Base-by-base conservation (phyloP, 2,113 vertebrate species). In the Arizona elegans region DNA sequence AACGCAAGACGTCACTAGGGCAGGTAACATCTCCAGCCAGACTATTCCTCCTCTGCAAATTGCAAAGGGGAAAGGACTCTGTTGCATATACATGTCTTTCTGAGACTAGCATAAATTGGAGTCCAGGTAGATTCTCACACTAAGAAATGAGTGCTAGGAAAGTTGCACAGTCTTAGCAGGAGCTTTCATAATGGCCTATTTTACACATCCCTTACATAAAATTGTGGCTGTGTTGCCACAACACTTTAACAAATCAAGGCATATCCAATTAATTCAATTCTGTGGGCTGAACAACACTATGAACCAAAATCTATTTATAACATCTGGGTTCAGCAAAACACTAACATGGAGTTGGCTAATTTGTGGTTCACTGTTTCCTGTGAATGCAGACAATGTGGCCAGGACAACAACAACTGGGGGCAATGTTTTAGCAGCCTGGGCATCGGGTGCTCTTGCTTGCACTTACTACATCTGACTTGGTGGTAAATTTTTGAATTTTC, bases 401-500 rank as follows among this genome's bases (percentile, higher is more conserved):
- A 56, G 55, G 54, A 47, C 13, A 93, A 6, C 86, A 92, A 58
- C 9, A 24, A 5, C 23, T 23, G 65, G 53, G 9, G 8, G 15
- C 43, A 52, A 88, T 21, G 10, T 12, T 12, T 1, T 26, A 13
- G 43, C 43, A 47, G 43, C 43, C 43, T 47, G 43, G 43, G 2
- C 85, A 47, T 75, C 21, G 26, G 5, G 7, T 65, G 33, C 5
- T 17, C 53, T 29, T 54, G 23, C 43, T 21, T 33, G 3, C 88
- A 91, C 98, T 96, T 94, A 99, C 99, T 98, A 99, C 99, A 0
- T 99, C 99, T 0, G 99, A 99, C 96, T 99, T 99, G 52, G 98
- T 98, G 90, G 99, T 99, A 95, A 99, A 99, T 93, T 99, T 99
- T 96, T 99, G 99, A 13, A 98, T 99, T 97, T 99, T 99, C 86